A percentile compares a stretch with the other conserved stretches of the same genome.
phyloP scores from a whole-genome alignment of 2,888 invertebrate species.

The Aromia moschata region DNA sequence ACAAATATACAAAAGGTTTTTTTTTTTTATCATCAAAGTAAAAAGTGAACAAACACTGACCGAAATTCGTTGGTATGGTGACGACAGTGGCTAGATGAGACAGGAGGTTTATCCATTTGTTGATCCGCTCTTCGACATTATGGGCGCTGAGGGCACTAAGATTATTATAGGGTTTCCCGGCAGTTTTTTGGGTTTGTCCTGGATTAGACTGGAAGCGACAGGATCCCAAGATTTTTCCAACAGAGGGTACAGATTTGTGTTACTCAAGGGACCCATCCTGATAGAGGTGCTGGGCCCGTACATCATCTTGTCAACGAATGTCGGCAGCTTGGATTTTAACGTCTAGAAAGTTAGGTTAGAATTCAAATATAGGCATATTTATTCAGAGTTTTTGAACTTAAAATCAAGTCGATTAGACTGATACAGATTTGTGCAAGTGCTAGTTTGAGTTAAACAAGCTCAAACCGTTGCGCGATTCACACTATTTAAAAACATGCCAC shows the following conservation, averaged over 20 bases:
- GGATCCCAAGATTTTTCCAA: conserved; percentile 82
- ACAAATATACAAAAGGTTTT: too few relatives aligned
- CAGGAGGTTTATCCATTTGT: conserved; percentile 77
- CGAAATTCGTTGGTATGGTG: conserved; percentile 68
- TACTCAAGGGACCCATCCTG: conserved; percentile 64
- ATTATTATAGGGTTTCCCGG: conserved; percentile 75
- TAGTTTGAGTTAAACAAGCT: too few relatives aligned
- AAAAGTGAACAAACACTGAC: conserved; percentile 47
- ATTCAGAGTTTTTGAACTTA: too few relatives aligned
- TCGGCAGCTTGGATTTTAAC: conserved; percentile 74
- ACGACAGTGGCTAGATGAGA: conserved; percentile 75
- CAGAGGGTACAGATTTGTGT: conserved; percentile 73
- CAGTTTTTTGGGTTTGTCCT: conserved; percentile 75
- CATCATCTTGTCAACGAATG: conserved; percentile 78
- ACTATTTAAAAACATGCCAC: too few relatives aligned
- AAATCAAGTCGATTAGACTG: too few relatives aligned
- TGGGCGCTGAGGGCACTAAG: conserved; percentile 69
- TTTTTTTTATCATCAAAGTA: conserved; percentile 20
- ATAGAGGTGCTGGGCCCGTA: conserved; percentile 65
- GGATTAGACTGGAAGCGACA: conserved; percentile 66
- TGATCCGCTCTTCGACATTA: conserved; percentile 63
- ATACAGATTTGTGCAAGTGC: too few relatives aligned
- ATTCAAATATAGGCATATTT: too few relatives aligned
- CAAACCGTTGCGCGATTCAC: too few relatives aligned
- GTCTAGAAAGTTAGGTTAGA: conserved; percentile 65